phyloP scores from a whole-genome alignment of 2,113 vertebrate species.

The Fregetta grallaria region DNA sequence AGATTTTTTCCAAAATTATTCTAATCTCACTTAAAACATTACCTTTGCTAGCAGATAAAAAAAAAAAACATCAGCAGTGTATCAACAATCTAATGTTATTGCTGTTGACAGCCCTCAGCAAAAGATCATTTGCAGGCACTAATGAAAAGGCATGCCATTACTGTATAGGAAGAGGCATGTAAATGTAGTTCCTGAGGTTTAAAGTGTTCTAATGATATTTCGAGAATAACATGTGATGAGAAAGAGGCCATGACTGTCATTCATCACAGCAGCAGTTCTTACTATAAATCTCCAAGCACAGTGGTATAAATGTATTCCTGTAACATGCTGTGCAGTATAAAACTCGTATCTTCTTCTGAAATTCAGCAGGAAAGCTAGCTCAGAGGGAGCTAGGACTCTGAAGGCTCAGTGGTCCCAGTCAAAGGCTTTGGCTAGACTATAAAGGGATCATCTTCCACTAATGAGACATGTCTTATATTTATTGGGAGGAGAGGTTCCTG shows the following conservation, averaged over 20 bases:
- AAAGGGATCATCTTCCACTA: not conserved
- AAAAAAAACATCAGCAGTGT: not conserved
- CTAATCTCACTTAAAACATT: not conserved
- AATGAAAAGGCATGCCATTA: not conserved
- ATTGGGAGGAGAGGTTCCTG: rapidly evolving
- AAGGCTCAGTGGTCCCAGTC: not conserved
- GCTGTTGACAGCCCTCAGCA: not conserved
- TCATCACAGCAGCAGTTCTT: not conserved
- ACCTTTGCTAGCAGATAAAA: not conserved
- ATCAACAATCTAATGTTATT: not conserved
- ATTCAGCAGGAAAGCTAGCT: not conserved
- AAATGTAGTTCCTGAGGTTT: not conserved
- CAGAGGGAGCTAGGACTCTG: not conserved
- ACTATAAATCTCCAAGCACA: not conserved
- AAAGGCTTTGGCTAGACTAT: not conserved
- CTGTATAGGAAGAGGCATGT: rapidly evolving
- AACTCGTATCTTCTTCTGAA: not conserved
- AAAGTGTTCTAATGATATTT: not conserved
- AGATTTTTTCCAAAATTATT: not conserved
- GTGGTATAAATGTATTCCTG: not conserved
- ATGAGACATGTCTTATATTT: not conserved
- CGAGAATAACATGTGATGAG: not conserved
- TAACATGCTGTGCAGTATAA: rapidly evolving
- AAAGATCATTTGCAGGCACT: not conserved
- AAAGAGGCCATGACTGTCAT: not conserved